phyloP scores from a whole-genome alignment of 2,888 invertebrate species.

The Troides oblongomaculatus region DNA sequence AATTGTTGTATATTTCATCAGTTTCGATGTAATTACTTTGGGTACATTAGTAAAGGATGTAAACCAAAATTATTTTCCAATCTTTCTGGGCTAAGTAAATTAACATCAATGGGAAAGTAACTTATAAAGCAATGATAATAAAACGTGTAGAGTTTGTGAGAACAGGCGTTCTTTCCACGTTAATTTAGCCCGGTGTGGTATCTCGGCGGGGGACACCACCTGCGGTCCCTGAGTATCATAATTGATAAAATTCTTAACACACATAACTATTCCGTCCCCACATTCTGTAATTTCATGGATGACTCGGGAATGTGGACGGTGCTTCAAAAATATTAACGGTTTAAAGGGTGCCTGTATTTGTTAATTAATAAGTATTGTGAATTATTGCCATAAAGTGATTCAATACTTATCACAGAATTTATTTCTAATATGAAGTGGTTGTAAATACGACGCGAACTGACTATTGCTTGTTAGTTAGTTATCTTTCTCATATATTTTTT shows the following conservation, averaged over 20 bases:
- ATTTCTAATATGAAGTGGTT: too few relatives aligned
- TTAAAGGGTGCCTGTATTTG: conserved; percentile 26
- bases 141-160: conserved; percentile 27
- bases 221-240: conserved; percentile 49
- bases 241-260: conserved; percentile 73
- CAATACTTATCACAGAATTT: background rate
- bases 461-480: too few relatives aligned
- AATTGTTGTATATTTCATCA: too few relatives aligned
- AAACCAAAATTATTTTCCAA: background rate
- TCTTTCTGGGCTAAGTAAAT: conserved; percentile 11
- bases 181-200: conserved; percentile 34
- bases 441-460: too few relatives aligned
- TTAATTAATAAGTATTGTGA: conserved; percentile 20
- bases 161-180: conserved; percentile 22
- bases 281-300: conserved; percentile 58
- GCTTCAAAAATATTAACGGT: conserved; percentile 33
- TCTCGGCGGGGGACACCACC: conserved; percentile 52
- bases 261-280: conserved; percentile 58
- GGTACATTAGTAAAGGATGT: background rate
- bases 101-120: conserved; percentile 19
- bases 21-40: too few relatives aligned
- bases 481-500: background rate
- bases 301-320: conserved; percentile 31
- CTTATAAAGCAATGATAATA: conserved; percentile 23
- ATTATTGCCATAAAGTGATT: conserved; percentile 20